phyloP scores from a whole-genome alignment of 2,113 vertebrate genomes.

The Hoplias malabaricus region DNA sequence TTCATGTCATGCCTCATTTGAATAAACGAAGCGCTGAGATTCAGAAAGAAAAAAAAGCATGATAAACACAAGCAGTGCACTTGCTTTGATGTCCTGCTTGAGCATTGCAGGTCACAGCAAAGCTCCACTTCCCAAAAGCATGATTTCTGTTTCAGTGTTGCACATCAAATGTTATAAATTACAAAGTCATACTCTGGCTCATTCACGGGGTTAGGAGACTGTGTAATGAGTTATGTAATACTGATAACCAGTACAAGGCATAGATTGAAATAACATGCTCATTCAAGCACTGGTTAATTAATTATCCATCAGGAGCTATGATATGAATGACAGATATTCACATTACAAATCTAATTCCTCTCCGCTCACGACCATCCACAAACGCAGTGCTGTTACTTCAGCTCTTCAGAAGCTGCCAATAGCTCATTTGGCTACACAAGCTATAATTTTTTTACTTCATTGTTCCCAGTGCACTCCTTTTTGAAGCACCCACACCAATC shows the following conservation, averaged over 20 bases:
- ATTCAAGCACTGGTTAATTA: neutral
- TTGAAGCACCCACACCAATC: neutral
- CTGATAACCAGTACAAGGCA: neutral
- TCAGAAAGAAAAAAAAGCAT: neutral
- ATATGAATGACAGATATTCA: neutral
- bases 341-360: neutral
- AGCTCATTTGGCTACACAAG: constrained; percentile 4
- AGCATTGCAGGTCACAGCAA: too few relatives aligned
- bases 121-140: neutral
- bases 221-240: neutral
- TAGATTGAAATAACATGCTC: neutral
- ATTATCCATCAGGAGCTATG: neutral
- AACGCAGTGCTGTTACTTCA: neutral
- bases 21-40: neutral
- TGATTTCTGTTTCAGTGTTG: too few relatives aligned
- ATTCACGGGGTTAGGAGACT: neutral
- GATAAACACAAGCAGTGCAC: neutral
- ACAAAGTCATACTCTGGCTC: neutral
- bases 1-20: neutral
- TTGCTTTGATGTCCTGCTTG: neutral
- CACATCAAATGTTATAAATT: too few relatives aligned
- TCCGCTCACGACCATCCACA: neutral
- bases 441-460: neutral
- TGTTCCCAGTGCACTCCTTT: neutral
- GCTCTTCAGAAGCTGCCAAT: neutral